These are phyloP conservation scores for Hippocampus barbouri DNA, from an alignment of 2,113 vertebrate species.

Conservation along the genomic window DNA sequence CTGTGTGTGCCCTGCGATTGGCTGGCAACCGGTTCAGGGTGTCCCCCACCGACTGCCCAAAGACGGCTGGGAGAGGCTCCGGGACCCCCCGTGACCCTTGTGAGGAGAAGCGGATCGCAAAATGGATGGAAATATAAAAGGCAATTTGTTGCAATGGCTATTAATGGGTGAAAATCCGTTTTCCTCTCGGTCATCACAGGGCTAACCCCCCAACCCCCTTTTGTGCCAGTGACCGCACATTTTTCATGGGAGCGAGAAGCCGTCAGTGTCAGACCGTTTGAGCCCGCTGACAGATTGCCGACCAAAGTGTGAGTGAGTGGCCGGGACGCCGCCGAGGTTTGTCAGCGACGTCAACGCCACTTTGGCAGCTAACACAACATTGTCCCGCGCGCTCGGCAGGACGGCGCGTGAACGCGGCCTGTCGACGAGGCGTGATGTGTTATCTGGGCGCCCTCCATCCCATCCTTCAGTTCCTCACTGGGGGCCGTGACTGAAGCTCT, in stretches of 20 bases:
- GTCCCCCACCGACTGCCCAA: too few species aligned
- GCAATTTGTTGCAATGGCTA: neutral
- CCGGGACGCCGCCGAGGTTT: conserved; percentile 60
- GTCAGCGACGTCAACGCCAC: conserved; percentile 66
- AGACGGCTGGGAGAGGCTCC: too few species aligned
- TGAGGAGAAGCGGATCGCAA: too few species aligned
- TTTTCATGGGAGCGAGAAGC: conserved; percentile 77
- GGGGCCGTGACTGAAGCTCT: conserved; percentile 48
- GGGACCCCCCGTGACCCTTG: too few species aligned
- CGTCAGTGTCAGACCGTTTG: conserved; percentile 78
- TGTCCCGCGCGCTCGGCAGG: conserved; percentile 57
- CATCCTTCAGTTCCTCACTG: conserved; percentile 60
- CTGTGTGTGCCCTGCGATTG: too few species aligned
- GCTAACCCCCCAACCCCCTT: conserved; percentile 46
- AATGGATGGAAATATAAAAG: too few species aligned
- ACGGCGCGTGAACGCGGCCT: conserved; percentile 47
- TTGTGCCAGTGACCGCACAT: conserved; percentile 74
- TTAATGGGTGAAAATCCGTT: too few species aligned
- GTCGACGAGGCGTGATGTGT: conserved; percentile 53
- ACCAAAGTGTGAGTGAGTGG: conserved; percentile 71
- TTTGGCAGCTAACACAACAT: conserved; percentile 68
- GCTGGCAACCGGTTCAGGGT: too few species aligned
- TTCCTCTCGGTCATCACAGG: neutral
- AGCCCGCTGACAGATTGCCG: conserved; percentile 78
- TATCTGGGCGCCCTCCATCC: conserved; percentile 61